phyloP scores from a whole-genome alignment of 2,113 vertebrate genomes.

The Stictonetta naevosa region DNA sequence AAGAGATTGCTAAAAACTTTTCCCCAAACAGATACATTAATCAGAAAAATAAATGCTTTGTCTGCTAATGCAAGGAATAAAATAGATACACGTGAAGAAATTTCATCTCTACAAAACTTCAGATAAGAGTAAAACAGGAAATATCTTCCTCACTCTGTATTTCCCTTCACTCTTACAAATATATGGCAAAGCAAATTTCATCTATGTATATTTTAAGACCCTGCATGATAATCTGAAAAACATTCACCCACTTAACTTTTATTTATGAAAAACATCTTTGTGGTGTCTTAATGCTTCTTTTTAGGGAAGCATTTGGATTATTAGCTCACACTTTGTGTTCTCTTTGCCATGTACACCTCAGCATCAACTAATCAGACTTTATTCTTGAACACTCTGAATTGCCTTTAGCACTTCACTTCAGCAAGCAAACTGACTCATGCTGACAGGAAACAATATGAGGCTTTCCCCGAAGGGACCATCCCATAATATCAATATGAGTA shows the following conservation, averaged over 20 bases:
- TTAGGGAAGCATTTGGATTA: constrained; percentile 42
- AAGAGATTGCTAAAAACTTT: not conserved
- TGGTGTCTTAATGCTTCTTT: constrained; percentile 29
- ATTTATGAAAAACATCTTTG: constrained; percentile 38
- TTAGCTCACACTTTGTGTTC: constrained; percentile 43
- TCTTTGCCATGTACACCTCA: constrained; percentile 49
- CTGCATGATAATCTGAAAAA: not conserved
- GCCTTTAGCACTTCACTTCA: constrained; percentile 53
- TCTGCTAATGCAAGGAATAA: not conserved
- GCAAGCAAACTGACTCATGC: constrained; percentile 39
- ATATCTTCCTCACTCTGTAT: not conserved
- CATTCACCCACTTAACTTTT: constrained; percentile 18
- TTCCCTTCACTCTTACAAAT: not conserved
- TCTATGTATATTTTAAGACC: not conserved
- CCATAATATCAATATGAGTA: constrained; percentile 45
- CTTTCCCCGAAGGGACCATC: constrained; percentile 50
- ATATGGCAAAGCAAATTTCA: not conserved
- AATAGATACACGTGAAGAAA: not conserved
- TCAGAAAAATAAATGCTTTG: not conserved
- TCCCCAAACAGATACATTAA: not conserved
- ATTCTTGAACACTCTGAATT: constrained; percentile 57
- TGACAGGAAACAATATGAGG: constrained; percentile 61
- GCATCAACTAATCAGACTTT: constrained; percentile 44
- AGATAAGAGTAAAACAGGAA: not conserved
- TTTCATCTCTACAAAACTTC: not conserved